phyloP scores from a whole-genome alignment of 1,140 invertebrate genomes.

The Bombus pascuorum region DNA sequence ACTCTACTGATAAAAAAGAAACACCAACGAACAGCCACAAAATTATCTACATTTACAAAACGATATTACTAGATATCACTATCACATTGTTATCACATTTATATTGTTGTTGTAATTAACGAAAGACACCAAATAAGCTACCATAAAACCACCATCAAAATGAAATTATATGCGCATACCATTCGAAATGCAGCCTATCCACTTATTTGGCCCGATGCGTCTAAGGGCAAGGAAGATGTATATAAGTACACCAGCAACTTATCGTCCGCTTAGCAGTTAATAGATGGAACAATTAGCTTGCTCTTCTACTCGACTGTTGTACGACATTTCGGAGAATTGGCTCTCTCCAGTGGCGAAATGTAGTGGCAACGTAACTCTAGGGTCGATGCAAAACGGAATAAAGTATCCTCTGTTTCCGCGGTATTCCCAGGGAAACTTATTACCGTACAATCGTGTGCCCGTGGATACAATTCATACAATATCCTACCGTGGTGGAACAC shows the following conservation, averaged over 20 bases:
- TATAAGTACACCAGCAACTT: background rate
- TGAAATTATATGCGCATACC: background rate
- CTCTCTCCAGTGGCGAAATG: constrained; percentile 15
- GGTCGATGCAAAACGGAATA: constrained; percentile 70
- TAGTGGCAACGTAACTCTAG: constrained; percentile 21
- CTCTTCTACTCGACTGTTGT: background rate
- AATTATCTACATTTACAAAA: too few relatives aligned
- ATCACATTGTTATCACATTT: too few relatives aligned
- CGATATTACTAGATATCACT: too few relatives aligned
- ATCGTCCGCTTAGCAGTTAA: background rate
- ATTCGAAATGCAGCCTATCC: background rate
- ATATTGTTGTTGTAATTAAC: background rate
- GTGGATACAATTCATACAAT: constrained; percentile 55
- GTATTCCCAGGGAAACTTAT: constrained; percentile 75
- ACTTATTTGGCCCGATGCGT: background rate
- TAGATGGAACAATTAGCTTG: constrained; percentile 34
- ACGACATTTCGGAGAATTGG: constrained; percentile 48
- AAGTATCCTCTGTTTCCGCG: constrained; percentile 55
- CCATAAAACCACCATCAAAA: background rate
- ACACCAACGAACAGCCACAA: too few relatives aligned
- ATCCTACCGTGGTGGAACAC: constrained; percentile 2
- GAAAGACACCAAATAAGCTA: background rate
- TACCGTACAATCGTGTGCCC: constrained; percentile 63
- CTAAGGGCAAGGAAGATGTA: background rate
- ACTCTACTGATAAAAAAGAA: too few relatives aligned